Percentiles rank a stretch among this genome's conserved stretches.
Conservation (phyloP, 1,140 invertebrate genomes). For the Cecropterus lyciades region DNA sequence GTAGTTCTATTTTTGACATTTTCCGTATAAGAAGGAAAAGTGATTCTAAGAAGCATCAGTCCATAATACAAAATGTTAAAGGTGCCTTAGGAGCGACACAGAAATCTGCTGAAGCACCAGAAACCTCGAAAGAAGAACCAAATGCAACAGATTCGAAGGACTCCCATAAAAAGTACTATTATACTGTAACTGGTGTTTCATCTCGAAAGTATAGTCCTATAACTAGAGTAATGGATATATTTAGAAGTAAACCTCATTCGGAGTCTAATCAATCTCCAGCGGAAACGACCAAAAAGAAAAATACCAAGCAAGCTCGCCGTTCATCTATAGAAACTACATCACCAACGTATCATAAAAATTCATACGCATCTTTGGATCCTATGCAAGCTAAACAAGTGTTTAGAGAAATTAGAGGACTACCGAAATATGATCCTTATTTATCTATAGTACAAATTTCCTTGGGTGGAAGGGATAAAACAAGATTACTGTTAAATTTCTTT, state of each 20-base stretch:
- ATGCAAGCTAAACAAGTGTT: conserved; percentile 77
- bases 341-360: conserved; percentile 80
- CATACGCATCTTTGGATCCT: conserved; percentile 75
- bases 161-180: conserved; percentile 79
- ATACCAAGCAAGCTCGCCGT: conserved; percentile 60
- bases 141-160: conserved; percentile 60
- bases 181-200: conserved; percentile 77
- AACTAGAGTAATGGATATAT: conserved; percentile 79
- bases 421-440: conserved; percentile 79
- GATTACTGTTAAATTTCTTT: conserved; percentile 78
- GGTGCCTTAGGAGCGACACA: conserved; percentile 43
- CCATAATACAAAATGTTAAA: conserved; percentile 66
- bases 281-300: conserved; percentile 69
- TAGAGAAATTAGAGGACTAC: conserved; percentile 76
- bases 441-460: conserved; percentile 80
- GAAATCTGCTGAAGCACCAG: conserved; percentile 59
- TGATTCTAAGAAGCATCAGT: conserved; percentile 76
- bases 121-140: conserved; percentile 60
- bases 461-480: conserved; percentile 78
- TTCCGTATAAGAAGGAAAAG: conserved; percentile 79
- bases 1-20: conserved; percentile 81
- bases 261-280: conserved; percentile 55
- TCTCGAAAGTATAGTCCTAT: conserved; percentile 76
- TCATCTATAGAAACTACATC: conserved; percentile 79
- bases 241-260: conserved; percentile 68